These are phyloP conservation scores for Ormyrus pomaceus DNA, from an alignment of 2,888 invertebrate species.

Conservation along the genomic window DNA sequence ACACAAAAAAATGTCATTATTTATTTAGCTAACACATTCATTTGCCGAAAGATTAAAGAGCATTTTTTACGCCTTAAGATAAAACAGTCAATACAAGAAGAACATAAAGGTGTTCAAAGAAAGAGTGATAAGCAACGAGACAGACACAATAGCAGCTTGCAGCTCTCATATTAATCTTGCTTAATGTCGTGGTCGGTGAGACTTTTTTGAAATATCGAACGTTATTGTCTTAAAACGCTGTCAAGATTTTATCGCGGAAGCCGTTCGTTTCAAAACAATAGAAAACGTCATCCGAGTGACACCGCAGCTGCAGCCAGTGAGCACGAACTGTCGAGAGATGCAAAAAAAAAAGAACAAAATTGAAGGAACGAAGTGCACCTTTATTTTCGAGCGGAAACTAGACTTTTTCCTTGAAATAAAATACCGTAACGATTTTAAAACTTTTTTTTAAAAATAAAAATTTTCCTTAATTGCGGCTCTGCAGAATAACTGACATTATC, in stretches of 20 bases:
- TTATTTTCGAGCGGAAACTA: constrained; percentile 27
- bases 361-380: constrained; percentile 1
- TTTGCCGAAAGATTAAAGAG: too few species aligned
- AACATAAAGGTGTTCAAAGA: too few species aligned
- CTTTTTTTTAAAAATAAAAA: background rate
- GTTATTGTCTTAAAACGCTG: background rate
- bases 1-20: too few species aligned
- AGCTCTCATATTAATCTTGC: too few species aligned
- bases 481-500: too few species aligned
- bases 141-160: too few species aligned
- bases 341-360: constrained; percentile 18
- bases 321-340: background rate
- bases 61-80: too few species aligned
- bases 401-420: constrained; percentile 3
- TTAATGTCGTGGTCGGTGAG: background rate
- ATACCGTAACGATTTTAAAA: constrained; percentile 2
- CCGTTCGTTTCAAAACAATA: constrained; percentile 15
- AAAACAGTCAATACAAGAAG: too few species aligned
- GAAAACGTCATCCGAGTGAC: constrained; percentile 1
- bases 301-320: background rate
- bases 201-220: background rate
- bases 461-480: background rate
- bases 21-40: too few species aligned
- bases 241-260: background rate
- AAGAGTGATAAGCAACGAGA: too few species aligned